phyloP scores from a whole-genome alignment of 2,797 vertebrate genomes.

The Scleropages formosus region DNA sequence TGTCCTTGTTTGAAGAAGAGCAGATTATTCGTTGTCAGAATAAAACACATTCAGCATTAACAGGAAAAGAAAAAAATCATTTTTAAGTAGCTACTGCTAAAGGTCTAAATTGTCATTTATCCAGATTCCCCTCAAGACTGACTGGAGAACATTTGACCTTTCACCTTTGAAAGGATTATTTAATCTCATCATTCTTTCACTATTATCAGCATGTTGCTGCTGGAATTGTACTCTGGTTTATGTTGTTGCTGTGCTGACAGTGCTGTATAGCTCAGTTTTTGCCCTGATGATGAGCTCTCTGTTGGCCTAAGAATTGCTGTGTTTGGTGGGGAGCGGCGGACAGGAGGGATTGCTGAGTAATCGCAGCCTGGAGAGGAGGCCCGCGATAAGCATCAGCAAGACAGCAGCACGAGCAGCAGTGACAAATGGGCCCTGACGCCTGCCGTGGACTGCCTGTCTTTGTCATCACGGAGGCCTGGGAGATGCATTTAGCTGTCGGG shows the following conservation, averaged over 20 bases:
- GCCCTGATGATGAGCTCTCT: background rate
- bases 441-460: conserved; percentile 3
- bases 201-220: background rate
- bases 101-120: too few relatives aligned
- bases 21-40: conserved; percentile 1
- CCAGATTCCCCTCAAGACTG: too few relatives aligned
- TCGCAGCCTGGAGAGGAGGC: background rate
- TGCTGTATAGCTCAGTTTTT: background rate
- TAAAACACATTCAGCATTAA: background rate
- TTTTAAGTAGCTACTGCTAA: too few relatives aligned
- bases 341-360: background rate
- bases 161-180: too few relatives aligned
- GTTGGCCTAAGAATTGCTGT: conserved; percentile 18
- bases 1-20: background rate
- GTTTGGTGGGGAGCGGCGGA: too few relatives aligned
- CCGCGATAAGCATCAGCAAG: background rate
- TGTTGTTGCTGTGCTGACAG: background rate
- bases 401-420: background rate
- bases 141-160: too few relatives aligned
- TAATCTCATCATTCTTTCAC: too few relatives aligned
- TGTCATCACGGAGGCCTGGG: background rate
- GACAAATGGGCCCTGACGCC: background rate
- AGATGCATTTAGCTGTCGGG: background rate
- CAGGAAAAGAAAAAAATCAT: too few relatives aligned
- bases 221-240: background rate